Conservation (phyloP, 1,140 invertebrate genomes). For the Batillaria attramentaria region DNA sequence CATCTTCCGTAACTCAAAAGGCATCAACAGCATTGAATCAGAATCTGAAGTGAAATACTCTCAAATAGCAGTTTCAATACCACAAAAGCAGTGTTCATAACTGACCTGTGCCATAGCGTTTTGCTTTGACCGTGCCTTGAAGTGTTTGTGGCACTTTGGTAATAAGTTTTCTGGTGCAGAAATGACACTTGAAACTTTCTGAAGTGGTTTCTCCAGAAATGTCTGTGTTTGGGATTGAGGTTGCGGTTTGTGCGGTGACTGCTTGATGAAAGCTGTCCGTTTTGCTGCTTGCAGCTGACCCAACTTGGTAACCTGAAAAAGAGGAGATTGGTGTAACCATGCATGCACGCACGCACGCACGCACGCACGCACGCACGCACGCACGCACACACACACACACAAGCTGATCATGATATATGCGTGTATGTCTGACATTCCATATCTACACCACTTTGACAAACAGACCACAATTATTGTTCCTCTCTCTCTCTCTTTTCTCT, state of each 20-base stretch:
- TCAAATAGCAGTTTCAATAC: not conserved
- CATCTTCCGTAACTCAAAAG: not conserved
- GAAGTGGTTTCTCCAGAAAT: not conserved
- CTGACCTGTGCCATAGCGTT: constrained; percentile 62
- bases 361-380: no score
- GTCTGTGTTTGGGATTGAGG: constrained; percentile 5
- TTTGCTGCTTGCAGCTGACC: not conserved
- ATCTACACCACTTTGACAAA: no score
- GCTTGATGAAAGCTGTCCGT: constrained; percentile 12
- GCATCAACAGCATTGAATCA: not conserved
- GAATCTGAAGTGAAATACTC: not conserved
- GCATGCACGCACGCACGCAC: no score
- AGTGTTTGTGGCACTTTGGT: constrained; percentile 49
- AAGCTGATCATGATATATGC: no score
- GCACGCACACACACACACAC: no score
- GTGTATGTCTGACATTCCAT: not conserved
- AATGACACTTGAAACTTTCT: not conserved
- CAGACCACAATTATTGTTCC: no score
- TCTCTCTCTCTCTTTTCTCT: no score
- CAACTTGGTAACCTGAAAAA: not conserved
- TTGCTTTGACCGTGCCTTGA: constrained; percentile 52
- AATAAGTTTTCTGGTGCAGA: not conserved
- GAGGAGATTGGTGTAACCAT: no score
- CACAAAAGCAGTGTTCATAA: not conserved
- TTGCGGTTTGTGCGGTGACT: constrained; percentile 25